phyloP scores from a whole-genome alignment of 2,888 invertebrate species.

The Argyresthia goedartella region DNA sequence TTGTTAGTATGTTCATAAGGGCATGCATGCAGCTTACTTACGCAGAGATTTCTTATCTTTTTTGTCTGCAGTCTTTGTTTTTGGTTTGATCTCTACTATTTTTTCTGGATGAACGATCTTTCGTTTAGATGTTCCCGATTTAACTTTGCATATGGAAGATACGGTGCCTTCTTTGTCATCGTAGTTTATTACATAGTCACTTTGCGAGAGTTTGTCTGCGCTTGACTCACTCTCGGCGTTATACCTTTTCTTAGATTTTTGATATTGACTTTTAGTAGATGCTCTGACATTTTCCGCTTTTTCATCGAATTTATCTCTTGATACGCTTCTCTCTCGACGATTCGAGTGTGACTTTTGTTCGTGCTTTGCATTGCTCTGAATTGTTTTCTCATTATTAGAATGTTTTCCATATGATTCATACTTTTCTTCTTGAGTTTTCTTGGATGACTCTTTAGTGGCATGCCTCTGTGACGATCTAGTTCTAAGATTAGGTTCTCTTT shows the following conservation, averaged over 20 bases:
- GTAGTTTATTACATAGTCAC: conserved; percentile 50
- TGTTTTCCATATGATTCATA: neutral
- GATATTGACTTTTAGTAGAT: conserved; percentile 6
- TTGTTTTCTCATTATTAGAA: neutral
- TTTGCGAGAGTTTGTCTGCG: conserved; percentile 16
- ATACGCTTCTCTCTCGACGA: conserved; percentile 1
- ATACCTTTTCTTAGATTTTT: conserved; percentile 15
- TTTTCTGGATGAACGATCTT: conserved; percentile 33
- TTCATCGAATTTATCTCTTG: neutral
- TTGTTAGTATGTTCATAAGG: conserved; percentile 21
- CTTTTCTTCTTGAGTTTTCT: neutral
- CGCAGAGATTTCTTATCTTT: conserved; percentile 36
- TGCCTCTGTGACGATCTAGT: neutral
- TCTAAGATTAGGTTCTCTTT: neutral
- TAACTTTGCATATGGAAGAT: conserved; percentile 53
- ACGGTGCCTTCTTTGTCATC: conserved; percentile 63
- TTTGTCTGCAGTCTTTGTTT: conserved; percentile 40
- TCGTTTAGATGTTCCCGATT: conserved; percentile 32
- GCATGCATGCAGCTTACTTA: conserved; percentile 61
- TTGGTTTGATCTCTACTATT: conserved; percentile 30
- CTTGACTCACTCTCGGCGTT: conserved; percentile 20
- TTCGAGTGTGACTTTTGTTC: conserved; percentile 1
- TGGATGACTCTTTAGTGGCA: neutral
- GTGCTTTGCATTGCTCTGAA: neutral
- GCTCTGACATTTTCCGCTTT: neutral